phyloP scores from a whole-genome alignment of 2,888 invertebrate genomes.

The Macrophya annulata region DNA sequence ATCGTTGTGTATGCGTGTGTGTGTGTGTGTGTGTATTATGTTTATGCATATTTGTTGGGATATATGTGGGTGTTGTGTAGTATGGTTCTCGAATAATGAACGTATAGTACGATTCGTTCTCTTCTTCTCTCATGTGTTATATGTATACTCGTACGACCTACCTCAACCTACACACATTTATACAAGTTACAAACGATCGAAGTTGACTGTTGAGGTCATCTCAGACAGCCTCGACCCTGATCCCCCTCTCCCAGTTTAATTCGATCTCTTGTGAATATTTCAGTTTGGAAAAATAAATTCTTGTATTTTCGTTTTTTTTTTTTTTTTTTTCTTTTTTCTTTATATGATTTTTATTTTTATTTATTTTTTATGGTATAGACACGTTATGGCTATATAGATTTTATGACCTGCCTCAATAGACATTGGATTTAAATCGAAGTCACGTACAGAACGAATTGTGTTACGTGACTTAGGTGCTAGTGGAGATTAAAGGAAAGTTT shows the following conservation, averaged over 20 bases:
- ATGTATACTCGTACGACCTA: conserved; percentile 11
- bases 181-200: background rate
- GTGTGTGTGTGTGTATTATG: background rate
- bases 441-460: background rate
- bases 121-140: background rate
- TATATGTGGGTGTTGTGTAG: background rate
- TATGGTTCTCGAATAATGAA: background rate
- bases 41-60: too few relatives aligned
- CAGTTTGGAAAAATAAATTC: background rate
- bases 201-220: background rate
- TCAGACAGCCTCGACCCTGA: background rate
- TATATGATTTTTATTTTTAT: background rate
- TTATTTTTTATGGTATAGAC: background rate
- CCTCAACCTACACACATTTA: conserved; percentile 7
- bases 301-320: background rate
- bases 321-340: too few relatives aligned
- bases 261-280: background rate
- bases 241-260: background rate
- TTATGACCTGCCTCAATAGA: background rate
- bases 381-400: background rate
- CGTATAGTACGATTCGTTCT: background rate
- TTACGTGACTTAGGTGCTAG: background rate
- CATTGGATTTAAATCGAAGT: background rate
- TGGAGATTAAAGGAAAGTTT: too few relatives aligned
- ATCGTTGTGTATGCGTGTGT: background rate